Conservation (phyloP, 2,113 vertebrate genomes). For the Cebidichthys violaceus region DNA sequence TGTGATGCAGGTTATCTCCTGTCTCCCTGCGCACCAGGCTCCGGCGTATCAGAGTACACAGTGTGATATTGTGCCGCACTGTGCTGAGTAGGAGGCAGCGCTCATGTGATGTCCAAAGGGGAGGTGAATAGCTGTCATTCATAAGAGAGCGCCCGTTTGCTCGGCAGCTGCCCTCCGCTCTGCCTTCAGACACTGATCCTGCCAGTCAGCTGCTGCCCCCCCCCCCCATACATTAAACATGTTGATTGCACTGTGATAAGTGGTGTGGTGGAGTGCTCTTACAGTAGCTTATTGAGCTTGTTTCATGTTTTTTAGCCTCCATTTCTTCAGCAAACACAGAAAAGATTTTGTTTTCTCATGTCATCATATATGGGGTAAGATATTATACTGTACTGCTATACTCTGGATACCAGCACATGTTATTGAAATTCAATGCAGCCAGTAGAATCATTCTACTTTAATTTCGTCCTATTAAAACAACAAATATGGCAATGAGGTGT, state of each 20-base stretch:
- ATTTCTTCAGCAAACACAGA: not conserved
- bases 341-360: too few relatives aligned
- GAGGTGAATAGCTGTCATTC: slow-evolving; percentile 79
- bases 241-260: slow-evolving; percentile 18
- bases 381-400: not conserved
- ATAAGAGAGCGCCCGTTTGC: slow-evolving; percentile 54
- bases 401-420: too few relatives aligned
- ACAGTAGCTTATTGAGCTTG: not conserved
- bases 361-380: not conserved
- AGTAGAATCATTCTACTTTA: not conserved
- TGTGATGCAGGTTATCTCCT: slow-evolving; percentile 56
- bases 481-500: not conserved
- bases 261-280: not conserved
- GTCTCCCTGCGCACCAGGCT: slow-evolving; percentile 41
- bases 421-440: not conserved
- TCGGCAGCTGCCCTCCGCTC: slow-evolving; percentile 65
- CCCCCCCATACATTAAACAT: slow-evolving; percentile 9
- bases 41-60: slow-evolving; percentile 66
- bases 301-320: not conserved
- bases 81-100: slow-evolving; percentile 71
- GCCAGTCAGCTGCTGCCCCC: slow-evolving; percentile 66
- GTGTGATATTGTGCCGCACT: slow-evolving; percentile 60
- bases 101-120: slow-evolving; percentile 74
- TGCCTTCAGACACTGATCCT: slow-evolving; percentile 61
- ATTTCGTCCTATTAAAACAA: not conserved